Percentiles rank a stretch among this genome's conserved stretches.
These are phyloP conservation scores for Brachionus manjavacas DNA, from an alignment of 1,140 invertebrate species.

Conservation along the genomic window DNA sequence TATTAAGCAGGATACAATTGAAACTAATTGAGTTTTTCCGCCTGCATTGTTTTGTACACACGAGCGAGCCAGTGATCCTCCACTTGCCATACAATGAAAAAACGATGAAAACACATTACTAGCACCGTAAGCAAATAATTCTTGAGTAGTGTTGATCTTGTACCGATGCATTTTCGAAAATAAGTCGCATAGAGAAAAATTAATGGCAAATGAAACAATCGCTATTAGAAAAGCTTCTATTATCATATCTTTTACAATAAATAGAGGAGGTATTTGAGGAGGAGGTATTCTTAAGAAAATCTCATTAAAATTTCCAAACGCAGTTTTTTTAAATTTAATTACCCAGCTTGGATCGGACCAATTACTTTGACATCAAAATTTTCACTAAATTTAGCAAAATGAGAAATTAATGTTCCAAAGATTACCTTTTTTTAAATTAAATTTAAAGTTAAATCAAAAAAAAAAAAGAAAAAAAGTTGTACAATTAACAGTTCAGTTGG, in stretches of 20 bases:
- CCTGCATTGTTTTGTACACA: conserved; percentile 58
- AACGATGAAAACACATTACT: conserved; percentile 59
- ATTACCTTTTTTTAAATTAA: conserved; percentile 42
- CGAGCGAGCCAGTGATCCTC: conserved; percentile 60
- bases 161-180: conserved; percentile 15
- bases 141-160: conserved; percentile 48
- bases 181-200: conserved; percentile 14
- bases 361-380: conserved; percentile 4
- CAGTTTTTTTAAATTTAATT: not conserved
- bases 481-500: conserved; percentile 56
- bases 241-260: conserved; percentile 7
- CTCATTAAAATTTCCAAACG: not conserved
- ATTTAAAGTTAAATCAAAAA: not conserved
- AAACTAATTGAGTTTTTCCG: conserved; percentile 55
- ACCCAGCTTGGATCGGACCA: not conserved
- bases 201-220: conserved; percentile 15
- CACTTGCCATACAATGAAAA: conserved; percentile 60
- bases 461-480: conserved; percentile 40
- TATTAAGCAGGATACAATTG: conserved; percentile 46
- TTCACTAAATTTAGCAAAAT: not conserved
- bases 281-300: not conserved
- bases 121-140: conserved; percentile 60
- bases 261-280: not conserved
- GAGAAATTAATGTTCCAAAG: conserved; percentile 41
- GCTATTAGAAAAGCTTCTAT: not conserved